Base-by-base conservation (phyloP, 2,113 vertebrate genomes). In the Strigops habroptila region DNA sequence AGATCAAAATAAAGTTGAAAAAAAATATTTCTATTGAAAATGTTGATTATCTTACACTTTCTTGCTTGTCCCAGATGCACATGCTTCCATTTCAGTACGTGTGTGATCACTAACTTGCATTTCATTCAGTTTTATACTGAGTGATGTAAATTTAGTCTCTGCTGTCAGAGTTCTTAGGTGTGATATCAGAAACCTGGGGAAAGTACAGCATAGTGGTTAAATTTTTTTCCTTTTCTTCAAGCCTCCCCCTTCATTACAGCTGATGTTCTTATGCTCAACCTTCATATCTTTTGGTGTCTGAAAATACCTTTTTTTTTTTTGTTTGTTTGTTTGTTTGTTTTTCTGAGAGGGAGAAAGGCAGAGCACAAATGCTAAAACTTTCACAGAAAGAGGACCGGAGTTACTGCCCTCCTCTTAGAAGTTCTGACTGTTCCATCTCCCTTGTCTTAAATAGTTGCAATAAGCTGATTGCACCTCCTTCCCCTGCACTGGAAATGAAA, bases 1-100 rank as follows among this genome's bases (percentile, higher is more conserved):
- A 79, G 30, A 73, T 94, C 41, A 22, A 91, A 91, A 64, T 79
- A 90, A 79, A 91, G 39, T 62, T 69, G 14, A 25, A 55, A 73
- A 37, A 80, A 82, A 52, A 78, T 22, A 60, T 77, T 62, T 70
- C 12, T 79, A 0, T 71, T 91, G 3, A 17, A 84, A 92, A 48
- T 41, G 9, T 83, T 52, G 27, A 52, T 55, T 51, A 1, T 76
- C 35, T 55, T 88, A 14, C 1, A 2, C 18, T 70, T 18, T 53
- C 4, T 76, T 10, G 76, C 31, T 65, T 10, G 4, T 86, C 46
- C 37, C 60, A 74, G n/a, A 53, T 82, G 13, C 19, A 59, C 4
- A 0, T 68, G 17, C 3, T 25, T 84, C 28, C 1, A 0, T 48
- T 19, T 87, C 60, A 64, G 10, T 63, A 63, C 17, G 3, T 41